A percentile compares a stretch with the other conserved stretches of the same genome.
Conservation (phyloP, 2,113 vertebrate species). For the Amphiprion percula region DNA sequence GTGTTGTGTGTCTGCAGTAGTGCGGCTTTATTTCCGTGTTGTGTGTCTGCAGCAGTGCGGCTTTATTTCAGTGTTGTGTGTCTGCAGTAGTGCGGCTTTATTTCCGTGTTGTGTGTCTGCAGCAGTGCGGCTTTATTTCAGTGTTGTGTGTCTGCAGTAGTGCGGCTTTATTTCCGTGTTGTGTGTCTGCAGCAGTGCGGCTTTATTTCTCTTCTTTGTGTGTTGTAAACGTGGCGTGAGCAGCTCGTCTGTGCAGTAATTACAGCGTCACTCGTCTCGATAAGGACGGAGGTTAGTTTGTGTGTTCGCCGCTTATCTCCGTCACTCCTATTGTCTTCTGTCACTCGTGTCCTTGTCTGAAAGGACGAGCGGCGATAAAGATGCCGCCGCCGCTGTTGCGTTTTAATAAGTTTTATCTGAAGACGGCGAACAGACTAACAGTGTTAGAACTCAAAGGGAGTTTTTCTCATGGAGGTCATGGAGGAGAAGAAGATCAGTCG, state of each 20-base stretch:
- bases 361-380: conserved; percentile 45
- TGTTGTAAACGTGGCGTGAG: not conserved
- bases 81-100: no score
- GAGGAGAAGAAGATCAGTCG: not conserved
- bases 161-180: no score
- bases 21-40: no score
- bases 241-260: conserved; percentile 27
- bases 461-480: not conserved
- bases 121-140: no score
- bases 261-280: conserved; percentile 10
- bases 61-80: no score
- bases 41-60: no score
- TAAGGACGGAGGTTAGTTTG: not conserved
- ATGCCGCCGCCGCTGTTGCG: conserved; percentile 10
- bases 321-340: conserved; percentile 44
- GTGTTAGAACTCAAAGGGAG: conserved; percentile 18
- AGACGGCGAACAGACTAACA: conserved; percentile 45
- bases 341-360: conserved; percentile 56
- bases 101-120: no score
- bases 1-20: no score
- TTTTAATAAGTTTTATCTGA: conserved; percentile 65
- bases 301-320: conserved; percentile 28
- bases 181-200: no score
- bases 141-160: no score
- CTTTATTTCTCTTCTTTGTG: no score